Percentiles rank a stretch among this genome's conserved stretches.
Conservation (phyloP, 2,797 vertebrate species). For the Adelosebastes latens region DNA sequence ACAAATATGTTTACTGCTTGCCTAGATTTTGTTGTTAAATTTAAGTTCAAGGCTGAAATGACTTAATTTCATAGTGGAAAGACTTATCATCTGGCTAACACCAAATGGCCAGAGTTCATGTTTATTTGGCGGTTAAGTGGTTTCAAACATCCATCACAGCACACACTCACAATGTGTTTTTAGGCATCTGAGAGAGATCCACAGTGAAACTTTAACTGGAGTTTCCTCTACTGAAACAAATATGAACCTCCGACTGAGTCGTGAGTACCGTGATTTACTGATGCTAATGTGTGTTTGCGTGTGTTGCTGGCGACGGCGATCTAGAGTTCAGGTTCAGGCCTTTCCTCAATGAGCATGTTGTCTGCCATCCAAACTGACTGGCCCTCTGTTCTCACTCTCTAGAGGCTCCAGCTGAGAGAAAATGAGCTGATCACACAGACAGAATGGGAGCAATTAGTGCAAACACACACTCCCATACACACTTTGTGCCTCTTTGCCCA, state of each 20-base stretch:
- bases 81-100: background rate
- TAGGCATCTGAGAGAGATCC: background rate
- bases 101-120: conserved; percentile 16
- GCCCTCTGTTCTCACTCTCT: conserved; percentile 66
- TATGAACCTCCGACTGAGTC: background rate
- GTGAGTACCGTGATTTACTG: background rate
- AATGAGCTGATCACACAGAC: conserved; percentile 72
- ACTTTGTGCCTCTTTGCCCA: conserved; percentile 50
- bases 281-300: background rate
- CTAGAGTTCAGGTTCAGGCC: conserved; percentile 35
- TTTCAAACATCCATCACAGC: conserved; percentile 19
- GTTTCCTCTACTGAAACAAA: conserved; percentile 26
- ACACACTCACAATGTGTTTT: background rate
- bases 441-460: conserved; percentile 67
- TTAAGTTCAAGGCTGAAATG: background rate
- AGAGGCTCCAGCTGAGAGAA: conserved; percentile 51
- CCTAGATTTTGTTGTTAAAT: background rate
- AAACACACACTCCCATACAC: conserved; percentile 47
- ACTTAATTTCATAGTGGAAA: background rate
- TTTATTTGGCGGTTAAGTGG: conserved; percentile 13
- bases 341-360: conserved; percentile 69
- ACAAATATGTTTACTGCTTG: background rate
- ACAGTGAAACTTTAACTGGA: background rate
- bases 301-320: background rate
- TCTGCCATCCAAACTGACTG: conserved; percentile 64